These are phyloP conservation scores for Denticeps clupeoides DNA, from an alignment of 2,797 vertebrate genomes.

Conservation along the genomic window DNA sequence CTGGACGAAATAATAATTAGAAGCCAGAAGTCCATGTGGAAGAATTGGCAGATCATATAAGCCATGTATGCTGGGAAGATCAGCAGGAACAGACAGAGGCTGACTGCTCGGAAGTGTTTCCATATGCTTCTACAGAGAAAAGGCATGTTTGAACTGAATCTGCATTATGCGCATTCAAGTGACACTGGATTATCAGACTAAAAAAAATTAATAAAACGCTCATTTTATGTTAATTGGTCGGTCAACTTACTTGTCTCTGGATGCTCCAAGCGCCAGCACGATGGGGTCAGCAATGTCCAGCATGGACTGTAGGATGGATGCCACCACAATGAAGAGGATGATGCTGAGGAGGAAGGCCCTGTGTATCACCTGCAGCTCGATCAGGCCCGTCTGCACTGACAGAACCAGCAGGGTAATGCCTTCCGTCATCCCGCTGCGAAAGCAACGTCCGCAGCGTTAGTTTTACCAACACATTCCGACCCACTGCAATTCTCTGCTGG, in stretches of 20 bases:
- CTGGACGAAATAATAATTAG: constrained; percentile 98
- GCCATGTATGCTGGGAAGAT: constrained; percentile 97
- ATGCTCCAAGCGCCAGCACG: constrained; percentile 88
- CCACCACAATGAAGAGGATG: constrained; percentile 95
- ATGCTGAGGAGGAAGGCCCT: constrained; percentile 95
- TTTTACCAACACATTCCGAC: too few relatives aligned
- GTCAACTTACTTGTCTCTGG: constrained; percentile 86
- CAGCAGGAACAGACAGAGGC: constrained; percentile 84
- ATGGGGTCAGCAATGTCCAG: constrained; percentile 96
- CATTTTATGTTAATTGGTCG: too few relatives aligned
- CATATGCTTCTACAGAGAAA: constrained; percentile 76
- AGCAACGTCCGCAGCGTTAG: too few relatives aligned
- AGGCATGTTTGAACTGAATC: too few relatives aligned
- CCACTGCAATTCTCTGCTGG: too few relatives aligned
- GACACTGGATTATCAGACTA: too few relatives aligned
- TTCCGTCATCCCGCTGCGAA: constrained; percentile 88
- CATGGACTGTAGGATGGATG: constrained; percentile 96
- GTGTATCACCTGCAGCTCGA: constrained; percentile 94
- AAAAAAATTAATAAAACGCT: too few relatives aligned
- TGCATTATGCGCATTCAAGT: too few relatives aligned
- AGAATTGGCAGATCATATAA: constrained; percentile 98
- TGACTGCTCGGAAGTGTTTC: constrained; percentile 96
- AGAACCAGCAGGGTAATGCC: constrained; percentile 91
- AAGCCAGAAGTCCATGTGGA: constrained; percentile 99
- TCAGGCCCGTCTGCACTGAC: constrained; percentile 93